Percentiles rank a stretch among this genome's conserved stretches.
Conservation (phyloP, 1,140 invertebrate genomes). For the Drosophila elegans region DNA sequence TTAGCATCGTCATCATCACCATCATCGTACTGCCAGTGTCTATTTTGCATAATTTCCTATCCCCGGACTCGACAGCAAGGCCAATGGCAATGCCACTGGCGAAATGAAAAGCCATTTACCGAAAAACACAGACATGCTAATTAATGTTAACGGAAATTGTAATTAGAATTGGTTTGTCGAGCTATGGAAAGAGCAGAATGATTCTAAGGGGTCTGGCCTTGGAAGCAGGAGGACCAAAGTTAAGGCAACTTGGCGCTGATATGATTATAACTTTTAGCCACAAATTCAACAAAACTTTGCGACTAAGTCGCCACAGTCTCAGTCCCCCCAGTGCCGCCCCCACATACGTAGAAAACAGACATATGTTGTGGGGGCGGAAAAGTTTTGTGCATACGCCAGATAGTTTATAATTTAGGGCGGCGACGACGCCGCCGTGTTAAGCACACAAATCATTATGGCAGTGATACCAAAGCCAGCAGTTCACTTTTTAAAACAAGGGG, state of each 20-base stretch:
- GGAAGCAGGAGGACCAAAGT: not conserved
- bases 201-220: not conserved
- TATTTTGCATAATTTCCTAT: slow-evolving; percentile 58
- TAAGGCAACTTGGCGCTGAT: slow-evolving; percentile 49
- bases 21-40: slow-evolving; percentile 13
- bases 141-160: slow-evolving; percentile 81
- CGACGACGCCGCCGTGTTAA: slow-evolving; percentile 66
- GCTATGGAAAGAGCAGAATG: slow-evolving; percentile 9
- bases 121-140: slow-evolving; percentile 77
- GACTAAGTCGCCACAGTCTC: slow-evolving; percentile 58
- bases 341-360: slow-evolving; percentile 3
- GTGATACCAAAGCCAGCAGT: slow-evolving; percentile 56
- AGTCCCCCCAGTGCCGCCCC: not conserved
- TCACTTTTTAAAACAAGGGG: slow-evolving; percentile 25
- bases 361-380: slow-evolving; percentile 50
- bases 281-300: slow-evolving; percentile 72
- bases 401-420: slow-evolving; percentile 79
- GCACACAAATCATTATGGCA: slow-evolving; percentile 78
- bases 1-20: slow-evolving; percentile 12
- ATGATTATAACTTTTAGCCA: slow-evolving; percentile 78
- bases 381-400: slow-evolving; percentile 62
- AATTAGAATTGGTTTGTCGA: slow-evolving; percentile 69
- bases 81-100: slow-evolving; percentile 47
- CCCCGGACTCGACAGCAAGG: slow-evolving; percentile 11
- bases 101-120: slow-evolving; percentile 73